Base-by-base conservation (phyloP, 2,888 invertebrate genomes). In the Drosophila quasianomalipes region DNA sequence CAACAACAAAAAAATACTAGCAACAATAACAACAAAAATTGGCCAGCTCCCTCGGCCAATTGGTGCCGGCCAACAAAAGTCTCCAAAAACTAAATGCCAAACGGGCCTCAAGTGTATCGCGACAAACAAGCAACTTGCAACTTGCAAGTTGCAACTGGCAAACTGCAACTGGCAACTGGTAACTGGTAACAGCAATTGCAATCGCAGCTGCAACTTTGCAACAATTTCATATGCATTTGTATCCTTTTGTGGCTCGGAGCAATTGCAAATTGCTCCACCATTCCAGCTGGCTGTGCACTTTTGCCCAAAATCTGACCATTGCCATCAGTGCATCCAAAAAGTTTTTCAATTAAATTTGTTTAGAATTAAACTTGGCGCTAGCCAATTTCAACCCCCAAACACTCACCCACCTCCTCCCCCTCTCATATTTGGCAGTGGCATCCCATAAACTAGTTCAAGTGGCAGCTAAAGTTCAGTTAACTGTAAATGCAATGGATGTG, bases 311-410 rank as follows among this genome's bases (percentile, higher is more conserved):
- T 80, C 84, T 81, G 81, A 82, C 85, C 84, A 79, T 79, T 74
- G 82, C 30, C 89, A 78, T 77, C 81, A 63, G 72, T 64, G 70
- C 80, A 71, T 75, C 63, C 67, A 37, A 63, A 87, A 89, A 87
- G 85, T 87, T 87, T 87, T 87, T 89, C 87, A 87, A 87, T 87
- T 87, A 86, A 87, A 89, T 87, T 89, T 87, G 83, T 84, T 89
- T 89, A 89, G 89, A 86, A 88, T 86, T 86, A 83, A 85, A 85
- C 85, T 86, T 85, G 79, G 76, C 82, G 68, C 58, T 76, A 64
- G 74, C 66, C 80, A 74, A 83, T 74, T 72, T 63, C 59, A 19
- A 30, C 58, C 41, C 41, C 9, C 16, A 41, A 54, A 57, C 49
- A 31, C 16, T n/a, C 22, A 6, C 7, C 26, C 35, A 14, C 33